These are phyloP conservation scores for Plestiodon gilberti DNA, from an alignment of 2,113 vertebrate genomes.

Conservation along the genomic window DNA sequence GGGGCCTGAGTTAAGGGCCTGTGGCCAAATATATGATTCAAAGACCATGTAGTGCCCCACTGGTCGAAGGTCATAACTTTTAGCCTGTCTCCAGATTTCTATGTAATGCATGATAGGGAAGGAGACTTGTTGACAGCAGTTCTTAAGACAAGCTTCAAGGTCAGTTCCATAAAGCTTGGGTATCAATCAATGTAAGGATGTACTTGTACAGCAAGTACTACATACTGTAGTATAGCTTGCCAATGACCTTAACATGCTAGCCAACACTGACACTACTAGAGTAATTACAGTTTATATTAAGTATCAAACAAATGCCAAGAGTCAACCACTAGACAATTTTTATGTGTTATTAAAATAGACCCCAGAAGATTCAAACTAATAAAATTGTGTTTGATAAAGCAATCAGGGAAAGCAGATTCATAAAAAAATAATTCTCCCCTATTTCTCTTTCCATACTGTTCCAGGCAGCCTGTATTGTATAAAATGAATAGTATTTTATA, in stretches of 20 bases:
- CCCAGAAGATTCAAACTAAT: conserved; percentile 64
- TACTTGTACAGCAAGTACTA: conserved; percentile 66
- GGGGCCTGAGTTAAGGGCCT: conserved; percentile 31
- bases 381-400: conserved; percentile 64
- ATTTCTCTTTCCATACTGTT: conserved; percentile 47
- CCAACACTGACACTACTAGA: conserved; percentile 58
- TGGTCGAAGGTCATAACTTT: conserved; percentile 38
- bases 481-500: conserved; percentile 40
- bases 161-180: conserved; percentile 59
- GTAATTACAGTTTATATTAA: conserved; percentile 78
- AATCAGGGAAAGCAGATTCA: conserved; percentile 54
- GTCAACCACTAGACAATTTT: conserved; percentile 61
- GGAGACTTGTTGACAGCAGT: conserved; percentile 50
- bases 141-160: conserved; percentile 70
- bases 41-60: conserved; percentile 11
- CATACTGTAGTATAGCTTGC: conserved; percentile 52
- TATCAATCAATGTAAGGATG: conserved; percentile 72
- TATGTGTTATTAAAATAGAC: conserved; percentile 66
- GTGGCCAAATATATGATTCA: conserved; percentile 33
- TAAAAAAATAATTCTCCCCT: conserved; percentile 5
- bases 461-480: conserved; percentile 50
- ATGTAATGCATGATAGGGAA: conserved; percentile 43
- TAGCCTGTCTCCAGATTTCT: conserved; percentile 32
- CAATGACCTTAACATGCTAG: conserved; percentile 58
- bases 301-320: conserved; percentile 64